Percentiles rank a stretch among this genome's conserved stretches.
Conservation (phyloP, 2,797 vertebrate species). For the Poecilia velifera region DNA sequence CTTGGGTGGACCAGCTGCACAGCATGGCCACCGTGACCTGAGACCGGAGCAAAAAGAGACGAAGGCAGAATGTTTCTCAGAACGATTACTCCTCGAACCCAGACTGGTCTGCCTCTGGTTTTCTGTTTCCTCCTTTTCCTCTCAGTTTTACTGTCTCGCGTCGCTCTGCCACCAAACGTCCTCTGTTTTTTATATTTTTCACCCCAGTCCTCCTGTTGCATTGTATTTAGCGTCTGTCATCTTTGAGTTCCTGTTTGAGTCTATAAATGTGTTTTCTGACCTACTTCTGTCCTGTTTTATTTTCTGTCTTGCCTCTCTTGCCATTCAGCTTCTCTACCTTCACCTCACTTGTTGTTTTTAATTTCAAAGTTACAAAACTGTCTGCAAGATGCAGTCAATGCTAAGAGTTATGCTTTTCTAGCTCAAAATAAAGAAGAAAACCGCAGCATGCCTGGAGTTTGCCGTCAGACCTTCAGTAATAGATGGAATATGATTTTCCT, state of each 20-base stretch:
- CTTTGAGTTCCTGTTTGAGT: background rate
- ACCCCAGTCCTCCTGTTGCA: background rate
- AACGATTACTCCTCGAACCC: constrained; percentile 63
- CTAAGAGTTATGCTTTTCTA: background rate
- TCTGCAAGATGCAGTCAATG: background rate
- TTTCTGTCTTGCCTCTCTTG: background rate
- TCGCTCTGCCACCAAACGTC: background rate
- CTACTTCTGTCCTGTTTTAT: background rate
- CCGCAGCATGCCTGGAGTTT: background rate
- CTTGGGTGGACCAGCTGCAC: background rate
- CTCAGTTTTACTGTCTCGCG: constrained; percentile 12
- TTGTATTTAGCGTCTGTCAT: background rate
- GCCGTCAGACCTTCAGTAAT: background rate
- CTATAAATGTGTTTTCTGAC: background rate
- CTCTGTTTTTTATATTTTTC: background rate
- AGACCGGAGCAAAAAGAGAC: constrained; percentile 37
- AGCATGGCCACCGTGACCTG: constrained; percentile 29
- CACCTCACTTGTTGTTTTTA: background rate
- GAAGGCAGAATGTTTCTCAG: constrained; percentile 44
- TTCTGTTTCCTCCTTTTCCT: constrained; percentile 24
- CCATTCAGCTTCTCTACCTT: background rate
- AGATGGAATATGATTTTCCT: background rate
- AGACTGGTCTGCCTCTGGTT: constrained; percentile 61
- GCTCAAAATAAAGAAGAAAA: background rate
- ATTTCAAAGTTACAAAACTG: background rate